phyloP scores from a whole-genome alignment of 2,113 vertebrate species.

The Carassius gibelio region DNA sequence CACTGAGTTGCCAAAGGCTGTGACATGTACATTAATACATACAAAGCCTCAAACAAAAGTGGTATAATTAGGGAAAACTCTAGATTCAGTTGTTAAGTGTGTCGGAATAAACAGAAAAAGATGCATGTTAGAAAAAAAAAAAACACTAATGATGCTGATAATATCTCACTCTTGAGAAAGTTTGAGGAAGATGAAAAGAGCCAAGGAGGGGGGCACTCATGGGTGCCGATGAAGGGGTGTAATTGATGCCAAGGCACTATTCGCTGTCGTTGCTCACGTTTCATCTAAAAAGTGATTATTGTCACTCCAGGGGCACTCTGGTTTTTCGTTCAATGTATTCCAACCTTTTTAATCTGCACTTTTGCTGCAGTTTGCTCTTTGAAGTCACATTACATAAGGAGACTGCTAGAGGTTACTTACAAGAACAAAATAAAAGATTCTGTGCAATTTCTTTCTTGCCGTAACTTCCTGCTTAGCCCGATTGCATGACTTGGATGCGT shows the following conservation, averaged over 20 bases:
- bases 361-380: slow-evolving; percentile 51
- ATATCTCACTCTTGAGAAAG: slow-evolving; percentile 34
- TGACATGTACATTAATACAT: background rate
- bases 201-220: slow-evolving; percentile 18
- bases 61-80: background rate
- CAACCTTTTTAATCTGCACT: slow-evolving; percentile 57
- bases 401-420: slow-evolving; percentile 39
- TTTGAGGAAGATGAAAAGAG: slow-evolving; percentile 35
- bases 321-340: slow-evolving; percentile 51
- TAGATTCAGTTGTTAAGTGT: background rate
- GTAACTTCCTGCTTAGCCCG: background rate
- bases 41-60: background rate
- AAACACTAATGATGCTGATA: slow-evolving; percentile 54
- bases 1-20: background rate
- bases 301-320: slow-evolving; percentile 47
- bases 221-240: slow-evolving; percentile 48
- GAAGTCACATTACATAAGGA: slow-evolving; percentile 58
- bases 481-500: background rate
- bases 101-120: background rate
- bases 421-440: slow-evolving; percentile 37
- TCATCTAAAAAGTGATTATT: slow-evolving; percentile 56
- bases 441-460: slow-evolving; percentile 53
- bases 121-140: slow-evolving; percentile 37
- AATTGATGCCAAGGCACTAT: slow-evolving; percentile 59
- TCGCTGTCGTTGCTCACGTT: slow-evolving; percentile 2